These are phyloP conservation scores for Megatriorchis doriae DNA, from an alignment of 2,113 vertebrate species.

Conservation along the genomic window DNA sequence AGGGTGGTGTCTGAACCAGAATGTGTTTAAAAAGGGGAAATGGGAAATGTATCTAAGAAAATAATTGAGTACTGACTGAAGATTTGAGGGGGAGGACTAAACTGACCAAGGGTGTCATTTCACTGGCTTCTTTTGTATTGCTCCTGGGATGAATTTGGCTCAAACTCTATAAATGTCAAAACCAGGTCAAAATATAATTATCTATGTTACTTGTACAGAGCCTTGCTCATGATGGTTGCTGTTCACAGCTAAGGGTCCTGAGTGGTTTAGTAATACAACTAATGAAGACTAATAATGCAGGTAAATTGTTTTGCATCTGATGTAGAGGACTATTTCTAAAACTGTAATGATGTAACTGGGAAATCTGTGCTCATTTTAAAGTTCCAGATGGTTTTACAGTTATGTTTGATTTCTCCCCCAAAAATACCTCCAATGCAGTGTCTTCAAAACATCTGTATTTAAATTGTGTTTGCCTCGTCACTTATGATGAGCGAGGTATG, in stretches of 20 bases:
- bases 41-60: neutral
- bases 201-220: neutral
- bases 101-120: neutral
- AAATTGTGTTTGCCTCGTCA: neutral
- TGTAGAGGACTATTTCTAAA: constrained; percentile 6
- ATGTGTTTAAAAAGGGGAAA: neutral
- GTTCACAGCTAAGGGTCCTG: neutral
- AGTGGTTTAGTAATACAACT: neutral
- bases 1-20: neutral
- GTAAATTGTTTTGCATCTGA: constrained; percentile 8
- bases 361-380: constrained; percentile 24
- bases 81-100: neutral
- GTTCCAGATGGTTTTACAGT: neutral
- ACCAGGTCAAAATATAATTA: neutral
- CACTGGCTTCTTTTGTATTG: neutral
- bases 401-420: neutral
- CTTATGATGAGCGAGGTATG: neutral
- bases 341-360: neutral
- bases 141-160: neutral
- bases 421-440: neutral
- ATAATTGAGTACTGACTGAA: neutral
- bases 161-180: neutral
- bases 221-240: neutral
- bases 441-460: neutral
- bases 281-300: constrained; percentile 23